Evolutionary conservation across 2,113 vertebrate species (phyloP).

Genomic region (Benitochromis conjunctus): DNA sequence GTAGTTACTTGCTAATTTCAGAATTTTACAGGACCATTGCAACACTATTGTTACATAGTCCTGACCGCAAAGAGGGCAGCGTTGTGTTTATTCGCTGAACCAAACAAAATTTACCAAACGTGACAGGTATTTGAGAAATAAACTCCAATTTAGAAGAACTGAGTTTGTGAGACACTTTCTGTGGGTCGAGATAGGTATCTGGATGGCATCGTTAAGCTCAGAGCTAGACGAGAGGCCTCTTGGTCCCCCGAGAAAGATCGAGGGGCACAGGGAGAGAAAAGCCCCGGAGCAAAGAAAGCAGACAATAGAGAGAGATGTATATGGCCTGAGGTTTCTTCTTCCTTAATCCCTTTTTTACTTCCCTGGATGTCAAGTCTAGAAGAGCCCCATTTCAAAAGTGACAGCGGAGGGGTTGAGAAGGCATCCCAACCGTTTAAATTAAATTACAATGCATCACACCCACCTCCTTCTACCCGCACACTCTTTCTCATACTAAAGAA

Average conservation of each 20-base stretch:
- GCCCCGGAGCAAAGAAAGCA: not conserved
- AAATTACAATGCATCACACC: conserved; percentile 54
- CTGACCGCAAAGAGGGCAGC: not conserved
- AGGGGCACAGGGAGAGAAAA: not conserved
- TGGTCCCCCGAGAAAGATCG: not conserved
- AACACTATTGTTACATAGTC: not conserved
- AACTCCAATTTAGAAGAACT: not conserved
- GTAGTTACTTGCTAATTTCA: not conserved
- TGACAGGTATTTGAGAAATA: conserved; percentile 21
- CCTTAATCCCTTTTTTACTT: conserved; percentile 45
- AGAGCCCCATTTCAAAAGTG: conserved; percentile 29
- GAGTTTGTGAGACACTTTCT: conserved; percentile 1
- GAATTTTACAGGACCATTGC: not conserved
- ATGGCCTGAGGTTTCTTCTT: conserved; percentile 30
- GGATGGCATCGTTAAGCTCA: conserved; percentile 45
- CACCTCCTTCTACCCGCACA: conserved; percentile 26
- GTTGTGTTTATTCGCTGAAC: not conserved
- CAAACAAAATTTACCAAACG: conserved; percentile 23
- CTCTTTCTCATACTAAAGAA: conserved; percentile 28
- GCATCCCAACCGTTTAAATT: conserved; percentile 47
- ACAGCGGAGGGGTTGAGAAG: conserved; percentile 37
- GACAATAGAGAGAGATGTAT: conserved; percentile 43
- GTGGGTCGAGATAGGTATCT: conserved; percentile 42
- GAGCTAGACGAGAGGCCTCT: conserved; percentile 34
- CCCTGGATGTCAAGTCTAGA: conserved; percentile 48